Evolutionary conservation across 2,888 invertebrate genomes (phyloP), one percentile per base, ranked within the genome.

Genomic region (Mimachlamys varia): DNA sequence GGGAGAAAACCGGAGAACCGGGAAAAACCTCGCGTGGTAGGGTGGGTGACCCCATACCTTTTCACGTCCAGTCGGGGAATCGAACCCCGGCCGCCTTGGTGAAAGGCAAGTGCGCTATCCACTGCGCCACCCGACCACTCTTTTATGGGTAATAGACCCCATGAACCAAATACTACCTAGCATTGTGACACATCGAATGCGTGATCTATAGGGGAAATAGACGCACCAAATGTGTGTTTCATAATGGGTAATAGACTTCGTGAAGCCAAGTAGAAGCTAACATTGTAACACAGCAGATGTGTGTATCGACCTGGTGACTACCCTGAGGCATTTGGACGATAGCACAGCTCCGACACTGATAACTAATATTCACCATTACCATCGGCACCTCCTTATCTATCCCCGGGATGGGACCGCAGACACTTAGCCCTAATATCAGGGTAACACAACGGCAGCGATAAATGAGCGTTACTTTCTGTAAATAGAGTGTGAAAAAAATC

Each of bases 331-430:
- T 53, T 13, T 33, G 76, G 33, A 76, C 76, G 33, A 33, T 76
- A 76, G 27, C 76, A 76, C 76, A 76, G 76, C 33, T 33, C 7
- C 33, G 0, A 1, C 76, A 33, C 76, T 33, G 76, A 76, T 76
- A 76, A 76, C 33, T 15, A 33, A 33, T 33, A 33, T 22, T 76
- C 76, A 13, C 76, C 76, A 76, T 76, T 76, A 76, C 27, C 76
- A 27, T 76, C 15, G 33, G 76, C 76, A 76, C 76, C 76, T 76
- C 33, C 33, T 76, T 76, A 76, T 76, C 76, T 76, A 33, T 76
- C 0, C 76, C 27, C 33, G 27, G 76, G 76, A 76, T 76, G 76
- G 33, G 19, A n/a, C n/a, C n/a, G 7, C 76, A 27, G 33, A 76
- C 76, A 76, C 76, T 33, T 76, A 76, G 76, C 76, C 76, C 3